phyloP scores from a whole-genome alignment of 2,113 vertebrate species.

The Alouatta palliata region DNA sequence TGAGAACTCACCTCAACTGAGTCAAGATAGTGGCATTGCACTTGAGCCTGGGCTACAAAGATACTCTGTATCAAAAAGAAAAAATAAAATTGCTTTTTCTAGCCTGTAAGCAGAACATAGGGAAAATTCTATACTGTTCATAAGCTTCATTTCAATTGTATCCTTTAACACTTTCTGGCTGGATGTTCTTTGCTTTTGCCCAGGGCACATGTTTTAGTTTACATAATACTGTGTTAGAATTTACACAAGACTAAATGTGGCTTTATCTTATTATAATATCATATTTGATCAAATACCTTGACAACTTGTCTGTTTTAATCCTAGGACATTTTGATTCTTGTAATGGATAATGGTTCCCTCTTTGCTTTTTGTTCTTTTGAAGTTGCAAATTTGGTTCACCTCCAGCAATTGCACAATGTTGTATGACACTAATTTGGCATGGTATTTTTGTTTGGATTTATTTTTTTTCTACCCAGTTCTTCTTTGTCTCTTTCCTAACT shows the following conservation, averaged over 20 bases:
- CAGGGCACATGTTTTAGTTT: not conserved
- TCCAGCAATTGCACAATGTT: not conserved
- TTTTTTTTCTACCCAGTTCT: not conserved
- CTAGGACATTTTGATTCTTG: not conserved
- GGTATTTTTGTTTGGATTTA: not conserved
- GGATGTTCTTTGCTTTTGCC: not conserved
- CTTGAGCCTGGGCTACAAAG: too few species aligned
- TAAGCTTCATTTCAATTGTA: not conserved
- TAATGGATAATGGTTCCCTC: not conserved
- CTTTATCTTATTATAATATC: not conserved
- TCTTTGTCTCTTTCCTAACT: not conserved
- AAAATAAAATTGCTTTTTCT: not conserved
- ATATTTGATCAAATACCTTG: not conserved
- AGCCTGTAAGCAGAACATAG: not conserved
- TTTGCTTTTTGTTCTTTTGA: not conserved
- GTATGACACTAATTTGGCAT: not conserved
- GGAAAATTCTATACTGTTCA: not conserved
- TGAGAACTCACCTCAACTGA: too few species aligned
- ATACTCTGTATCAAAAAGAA: too few species aligned
- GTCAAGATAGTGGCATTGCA: too few species aligned
- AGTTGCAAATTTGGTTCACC: not conserved
- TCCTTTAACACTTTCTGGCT: not conserved
- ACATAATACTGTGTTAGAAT: not conserved
- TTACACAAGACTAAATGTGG: not conserved
- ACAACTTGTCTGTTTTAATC: conserved; percentile 23